A percentile compares a stretch with the other conserved stretches of the same genome.
phyloP scores from a whole-genome alignment of 2,797 vertebrate species.

The Limnodromus scolopaceus region DNA sequence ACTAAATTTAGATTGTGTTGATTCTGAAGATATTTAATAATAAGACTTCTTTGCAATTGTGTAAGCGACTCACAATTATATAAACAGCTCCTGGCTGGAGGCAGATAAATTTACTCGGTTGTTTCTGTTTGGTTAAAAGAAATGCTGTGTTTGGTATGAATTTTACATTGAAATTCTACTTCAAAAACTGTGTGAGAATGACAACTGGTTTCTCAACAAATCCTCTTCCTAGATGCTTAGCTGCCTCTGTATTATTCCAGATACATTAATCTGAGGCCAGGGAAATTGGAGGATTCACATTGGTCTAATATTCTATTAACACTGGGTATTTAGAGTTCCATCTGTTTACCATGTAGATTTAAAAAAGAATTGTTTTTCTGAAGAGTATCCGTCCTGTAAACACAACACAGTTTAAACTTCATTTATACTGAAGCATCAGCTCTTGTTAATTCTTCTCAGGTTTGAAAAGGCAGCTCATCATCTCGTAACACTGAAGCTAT shows the following conservation, averaged over 20 bases:
- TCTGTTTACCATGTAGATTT: not conserved
- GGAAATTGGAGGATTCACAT: not conserved
- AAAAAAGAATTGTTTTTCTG: not conserved
- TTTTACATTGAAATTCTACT: not conserved
- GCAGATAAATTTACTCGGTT: not conserved
- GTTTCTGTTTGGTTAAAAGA: not conserved
- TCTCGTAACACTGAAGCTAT: not conserved
- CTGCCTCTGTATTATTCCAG: slow-evolving; percentile 32
- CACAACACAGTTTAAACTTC: not conserved
- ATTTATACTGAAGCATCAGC: not conserved
- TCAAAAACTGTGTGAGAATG: not conserved
- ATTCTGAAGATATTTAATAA: slow-evolving; percentile 12
- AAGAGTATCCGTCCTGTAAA: not conserved
- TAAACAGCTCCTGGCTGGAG: slow-evolving; percentile 5
- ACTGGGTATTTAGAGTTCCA: not conserved
- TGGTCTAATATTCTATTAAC: not conserved
- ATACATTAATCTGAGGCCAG: not conserved
- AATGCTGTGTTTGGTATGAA: not conserved
- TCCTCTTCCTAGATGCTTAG: not conserved
- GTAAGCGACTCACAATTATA: slow-evolving; percentile 9
- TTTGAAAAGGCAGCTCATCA: not conserved
- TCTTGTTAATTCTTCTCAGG: not conserved
- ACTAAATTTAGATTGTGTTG: not conserved
- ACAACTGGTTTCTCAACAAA: not conserved
- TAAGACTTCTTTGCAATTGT: not conserved